phyloP scores from a whole-genome alignment of 2,113 vertebrate genomes.

The Tragelaphus imberbis region DNA sequence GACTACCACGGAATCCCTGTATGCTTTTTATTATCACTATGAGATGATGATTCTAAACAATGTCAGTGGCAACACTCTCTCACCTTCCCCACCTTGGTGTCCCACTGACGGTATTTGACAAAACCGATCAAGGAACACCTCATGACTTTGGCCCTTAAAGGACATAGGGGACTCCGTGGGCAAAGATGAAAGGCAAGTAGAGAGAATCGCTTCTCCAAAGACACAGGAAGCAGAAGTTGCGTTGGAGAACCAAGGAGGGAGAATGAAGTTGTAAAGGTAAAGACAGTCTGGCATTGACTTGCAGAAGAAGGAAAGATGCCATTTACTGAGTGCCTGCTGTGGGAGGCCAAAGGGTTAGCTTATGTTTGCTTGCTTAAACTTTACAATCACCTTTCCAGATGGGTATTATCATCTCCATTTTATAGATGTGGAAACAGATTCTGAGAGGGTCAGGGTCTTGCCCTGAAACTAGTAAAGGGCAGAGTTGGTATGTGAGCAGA shows the following conservation, averaged over 20 bases:
- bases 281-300: not conserved
- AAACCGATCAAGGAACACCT: not conserved
- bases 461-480: not conserved
- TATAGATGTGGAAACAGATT: not conserved
- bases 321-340: not conserved
- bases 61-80: not conserved
- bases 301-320: not conserved
- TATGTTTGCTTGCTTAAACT: not conserved
- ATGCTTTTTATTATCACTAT: not conserved
- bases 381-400: not conserved
- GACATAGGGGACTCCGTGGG: not conserved
- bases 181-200: not conserved
- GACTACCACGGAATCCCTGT: not conserved
- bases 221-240: not conserved
- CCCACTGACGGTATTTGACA: not conserved
- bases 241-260: not conserved
- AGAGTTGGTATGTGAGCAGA: not conserved
- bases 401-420: not conserved
- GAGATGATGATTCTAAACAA: not conserved
- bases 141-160: not conserved
- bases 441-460: not conserved
- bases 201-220: not conserved
- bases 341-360: not conserved
- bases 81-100: not conserved
- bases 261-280: not conserved